A percentile compares a stretch with the other conserved stretches of the same genome.
phyloP scores from a whole-genome alignment of 1,140 invertebrate genomes.

The Rhyacophila brunnea region DNA sequence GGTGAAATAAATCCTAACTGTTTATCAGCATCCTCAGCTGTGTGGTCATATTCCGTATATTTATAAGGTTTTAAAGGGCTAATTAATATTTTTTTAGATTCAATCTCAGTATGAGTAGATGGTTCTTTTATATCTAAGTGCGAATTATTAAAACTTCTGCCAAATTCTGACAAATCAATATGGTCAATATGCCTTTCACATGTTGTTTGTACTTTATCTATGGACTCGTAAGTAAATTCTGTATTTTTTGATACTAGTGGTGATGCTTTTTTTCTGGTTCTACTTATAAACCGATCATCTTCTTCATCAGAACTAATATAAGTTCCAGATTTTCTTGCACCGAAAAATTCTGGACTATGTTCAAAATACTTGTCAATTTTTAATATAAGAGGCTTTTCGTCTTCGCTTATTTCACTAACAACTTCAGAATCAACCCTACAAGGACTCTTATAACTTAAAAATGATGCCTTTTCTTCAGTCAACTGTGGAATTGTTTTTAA shows the following conservation, averaged over 20 bases:
- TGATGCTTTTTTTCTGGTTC: conserved; percentile 4
- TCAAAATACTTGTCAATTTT: conserved; percentile 57
- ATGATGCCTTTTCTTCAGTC: conserved; percentile 26
- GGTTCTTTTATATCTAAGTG: no score
- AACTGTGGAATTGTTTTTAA: conserved; percentile 8
- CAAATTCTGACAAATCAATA: neutral
- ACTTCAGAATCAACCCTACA: conserved; percentile 45
- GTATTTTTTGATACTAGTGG: neutral
- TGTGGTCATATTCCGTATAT: no score
- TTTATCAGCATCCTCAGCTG: neutral
- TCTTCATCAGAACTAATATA: conserved; percentile 34
- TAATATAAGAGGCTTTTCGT: conserved; percentile 51
- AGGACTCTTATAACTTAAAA: conserved; percentile 46
- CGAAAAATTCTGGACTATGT: conserved; percentile 56
- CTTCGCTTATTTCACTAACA: conserved; percentile 51
- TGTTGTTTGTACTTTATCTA: no score
- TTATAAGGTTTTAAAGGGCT: no score
- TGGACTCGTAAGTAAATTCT: neutral
- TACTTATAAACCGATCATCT: conserved; percentile 17
- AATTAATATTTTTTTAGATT: no score
- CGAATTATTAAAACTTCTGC: no score
- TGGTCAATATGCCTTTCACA: neutral
- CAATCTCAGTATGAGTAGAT: no score
- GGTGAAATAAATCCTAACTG: neutral
- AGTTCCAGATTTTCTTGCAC: conserved; percentile 42